These are phyloP conservation scores for Potorous gilbertii DNA, from an alignment of 2,797 vertebrate genomes.

Conservation along the genomic window DNA sequence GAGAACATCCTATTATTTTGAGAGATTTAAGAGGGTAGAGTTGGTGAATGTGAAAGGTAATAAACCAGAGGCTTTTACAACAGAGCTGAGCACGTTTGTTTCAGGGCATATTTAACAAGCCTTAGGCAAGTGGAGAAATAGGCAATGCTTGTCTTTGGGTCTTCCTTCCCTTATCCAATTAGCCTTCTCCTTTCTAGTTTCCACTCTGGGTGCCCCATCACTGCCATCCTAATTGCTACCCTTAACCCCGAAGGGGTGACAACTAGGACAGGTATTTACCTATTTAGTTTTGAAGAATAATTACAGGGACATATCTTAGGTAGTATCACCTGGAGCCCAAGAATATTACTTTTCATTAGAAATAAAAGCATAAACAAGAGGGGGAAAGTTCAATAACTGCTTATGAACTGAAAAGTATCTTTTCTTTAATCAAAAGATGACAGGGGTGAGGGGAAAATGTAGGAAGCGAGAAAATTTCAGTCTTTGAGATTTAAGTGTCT, in stretches of 20 bases:
- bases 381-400: neutral
- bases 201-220: neutral
- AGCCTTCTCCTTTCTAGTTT: neutral
- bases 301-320: neutral
- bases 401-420: neutral
- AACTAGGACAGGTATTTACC: neutral
- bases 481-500: neutral
- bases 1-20: neutral
- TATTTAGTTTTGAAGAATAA: neutral
- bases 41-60: neutral
- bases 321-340: neutral
- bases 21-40: neutral
- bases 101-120: neutral
- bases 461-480: neutral
- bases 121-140: neutral
- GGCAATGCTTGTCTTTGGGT: neutral
- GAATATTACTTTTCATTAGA: neutral
- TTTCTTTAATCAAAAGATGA: conserved; percentile 25
- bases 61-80: neutral
- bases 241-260: neutral
- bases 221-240: neutral
- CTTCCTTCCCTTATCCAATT: neutral
- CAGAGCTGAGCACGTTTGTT: neutral
- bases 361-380: neutral
- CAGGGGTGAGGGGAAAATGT: neutral